Base-by-base conservation (phyloP, 2,888 invertebrate genomes). In the Nematopogon swammerdamellus region DNA sequence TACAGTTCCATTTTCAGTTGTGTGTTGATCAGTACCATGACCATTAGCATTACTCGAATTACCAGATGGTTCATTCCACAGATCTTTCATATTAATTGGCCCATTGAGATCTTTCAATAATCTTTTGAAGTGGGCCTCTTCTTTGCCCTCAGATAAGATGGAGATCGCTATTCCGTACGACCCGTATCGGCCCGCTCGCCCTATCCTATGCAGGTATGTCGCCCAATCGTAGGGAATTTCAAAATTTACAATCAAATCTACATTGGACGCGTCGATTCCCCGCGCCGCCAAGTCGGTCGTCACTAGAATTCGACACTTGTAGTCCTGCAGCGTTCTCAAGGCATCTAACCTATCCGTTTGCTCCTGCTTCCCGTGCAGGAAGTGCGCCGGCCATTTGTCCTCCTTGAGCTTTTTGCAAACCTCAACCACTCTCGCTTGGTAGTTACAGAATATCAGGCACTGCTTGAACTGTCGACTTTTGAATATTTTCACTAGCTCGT, bases 131-230 rank as follows among this genome's bases (percentile, higher is more conserved):
- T 70, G 72, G 1, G 64, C 56, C 46, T 82, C 57, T 65, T 95
- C 93, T 49, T 81, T 73, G 5, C 86, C 86, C 47, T 83, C 80
- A 57, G 86, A 81, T 8, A 89, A 71, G 51, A 96, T 83, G 47
- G 88, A 88, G 14, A 96, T 83, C 19, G 92, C 88, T 50, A 85
- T 82, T 48, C 95, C 96, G 65, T 85, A 85, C 1, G 91, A 87
- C 1, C 97, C 98, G 80, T 89, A 98, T 53, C 98, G 82, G 0
- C 98, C 98, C 44, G 97, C 95, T 59, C 98, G 83, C 1, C 98
- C 98, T 64, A 97, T 95, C 62, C 98, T 82, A 75, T 99, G 98
- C 54, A 96, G 82, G 77, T 96, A 96, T 17, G 92, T 94, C 55
- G 89, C 87, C 57, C 85, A 81, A 61, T 91, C 88, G 54, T 63